These are phyloP conservation scores for Drosophila cracens DNA, from an alignment of 2,888 invertebrate genomes.

Conservation along the genomic window DNA sequence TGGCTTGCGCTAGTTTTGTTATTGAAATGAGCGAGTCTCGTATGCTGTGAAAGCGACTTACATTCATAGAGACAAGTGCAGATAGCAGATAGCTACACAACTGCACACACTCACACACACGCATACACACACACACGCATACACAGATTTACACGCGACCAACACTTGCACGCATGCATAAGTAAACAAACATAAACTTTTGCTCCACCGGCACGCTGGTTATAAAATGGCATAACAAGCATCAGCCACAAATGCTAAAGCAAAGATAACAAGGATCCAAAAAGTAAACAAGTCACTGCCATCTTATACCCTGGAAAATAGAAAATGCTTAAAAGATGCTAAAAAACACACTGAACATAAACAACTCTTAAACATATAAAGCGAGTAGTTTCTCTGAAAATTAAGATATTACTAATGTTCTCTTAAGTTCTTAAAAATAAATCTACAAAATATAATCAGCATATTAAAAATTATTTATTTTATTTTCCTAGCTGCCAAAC, in stretches of 20 bases:
- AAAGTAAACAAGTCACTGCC: neutral
- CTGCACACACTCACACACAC: slow-evolving; percentile 17
- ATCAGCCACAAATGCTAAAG: slow-evolving; percentile 65
- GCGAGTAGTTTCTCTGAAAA: neutral
- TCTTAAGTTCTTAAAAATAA: neutral
- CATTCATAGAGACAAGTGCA: slow-evolving; percentile 55
- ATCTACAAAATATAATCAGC: neutral
- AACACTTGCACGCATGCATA: slow-evolving; percentile 78
- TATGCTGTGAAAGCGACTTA: slow-evolving; percentile 24
- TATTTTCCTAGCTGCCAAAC: neutral
- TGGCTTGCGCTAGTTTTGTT: slow-evolving; percentile 76
- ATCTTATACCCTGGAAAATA: slow-evolving; percentile 5
- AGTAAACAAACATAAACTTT: slow-evolving; percentile 80
- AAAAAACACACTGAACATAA: neutral
- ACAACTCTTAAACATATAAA: neutral
- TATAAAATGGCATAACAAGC: slow-evolving; percentile 79
- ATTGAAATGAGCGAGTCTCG: slow-evolving; percentile 70
- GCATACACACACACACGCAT: slow-evolving; percentile 7
- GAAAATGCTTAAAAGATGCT: no score
- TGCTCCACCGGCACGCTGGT: slow-evolving; percentile 75
- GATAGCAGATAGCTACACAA: slow-evolving; percentile 30
- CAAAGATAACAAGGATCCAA: slow-evolving; percentile 23
- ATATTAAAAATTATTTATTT: neutral
- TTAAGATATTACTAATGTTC: neutral
- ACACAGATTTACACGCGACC: slow-evolving; percentile 34